Evolutionary conservation across 1,140 invertebrate genomes (phyloP), one percentile per base, ranked within the genome.

Genomic region (Calycopis cecrops): DNA sequence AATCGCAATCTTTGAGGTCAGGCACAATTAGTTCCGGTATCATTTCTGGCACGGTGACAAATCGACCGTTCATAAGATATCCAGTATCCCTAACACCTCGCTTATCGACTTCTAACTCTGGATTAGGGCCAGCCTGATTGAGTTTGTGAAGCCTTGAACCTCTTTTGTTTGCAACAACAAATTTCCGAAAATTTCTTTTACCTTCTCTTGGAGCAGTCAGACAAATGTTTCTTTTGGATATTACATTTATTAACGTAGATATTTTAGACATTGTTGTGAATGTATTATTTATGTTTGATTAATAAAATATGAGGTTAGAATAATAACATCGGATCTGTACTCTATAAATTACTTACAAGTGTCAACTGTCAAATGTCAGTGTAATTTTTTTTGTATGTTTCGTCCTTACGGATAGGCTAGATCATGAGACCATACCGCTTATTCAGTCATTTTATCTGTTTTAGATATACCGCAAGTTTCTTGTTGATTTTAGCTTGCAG

Each of bases 1-100:
- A 87, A 86, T 92, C 80, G 73, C 91, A 96, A 59, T 89, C 92
- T 64, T 90, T 93, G 4, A 99, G 85, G 78, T 98, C 92, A 1
- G 98, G 98, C 12, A 99, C 97, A 59, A 99, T 92, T 11, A 99
- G 73, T 77, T 98, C 94, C 9, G 97, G 96, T 61, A 97, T 92
- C 92, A 94, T 96, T 91, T 99, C 97, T n/a, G 93, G 92, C 12
- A 98, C 79, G 16, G 70, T 62, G 3, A 92, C 81, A 79, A 91
- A 95, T 61, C 88, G 85, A 12, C 90, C 89, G 42, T 91, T 84
- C 2, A 85, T 70, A 3, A 65, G 66, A 50, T 90, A 90, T 18
- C 94, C 94, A 9, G 84, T 85, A 58, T 89, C 85, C 62, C 91
- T 90, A 0, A 93, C 90, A 10, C 94, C 94, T 60, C 93, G 89